phyloP scores from a whole-genome alignment of 1,140 invertebrate species.

The Melanaphis sacchari region DNA sequence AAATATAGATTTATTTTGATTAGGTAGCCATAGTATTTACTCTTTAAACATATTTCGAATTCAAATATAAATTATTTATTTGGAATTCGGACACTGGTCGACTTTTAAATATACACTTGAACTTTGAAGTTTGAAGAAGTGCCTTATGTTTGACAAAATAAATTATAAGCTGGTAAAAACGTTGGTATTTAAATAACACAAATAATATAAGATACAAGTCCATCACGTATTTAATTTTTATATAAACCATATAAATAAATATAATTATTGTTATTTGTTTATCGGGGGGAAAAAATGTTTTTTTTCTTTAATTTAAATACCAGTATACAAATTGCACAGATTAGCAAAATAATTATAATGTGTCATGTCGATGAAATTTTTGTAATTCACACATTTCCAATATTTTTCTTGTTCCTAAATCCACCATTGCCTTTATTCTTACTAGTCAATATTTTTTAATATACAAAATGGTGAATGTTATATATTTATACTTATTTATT shows the following conservation, averaged over 20 bases:
- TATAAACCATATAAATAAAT: neutral
- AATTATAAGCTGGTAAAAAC: neutral
- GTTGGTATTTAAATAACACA: neutral
- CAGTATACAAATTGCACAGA: neutral
- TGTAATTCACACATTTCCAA: no score
- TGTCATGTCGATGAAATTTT: neutral
- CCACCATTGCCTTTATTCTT: no score
- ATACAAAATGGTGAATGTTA: no score
- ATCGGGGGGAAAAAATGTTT: neutral
- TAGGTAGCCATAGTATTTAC: no score
- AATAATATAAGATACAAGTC: neutral
- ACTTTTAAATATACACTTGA: neutral
- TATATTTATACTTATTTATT: no score
- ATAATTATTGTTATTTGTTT: neutral
- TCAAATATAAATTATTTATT: no score
- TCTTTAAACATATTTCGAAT: no score
- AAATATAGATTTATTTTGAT: neutral
- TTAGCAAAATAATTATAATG: neutral
- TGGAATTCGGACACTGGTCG: neutral
- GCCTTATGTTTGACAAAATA: neutral
- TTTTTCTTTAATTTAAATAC: neutral
- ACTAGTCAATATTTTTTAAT: no score
- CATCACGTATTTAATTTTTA: neutral
- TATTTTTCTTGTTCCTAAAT: no score
- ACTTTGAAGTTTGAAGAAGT: neutral